Evolutionary conservation across 2,113 vertebrate genomes (phyloP).

Genomic region (Halcyon senegalensis): DNA sequence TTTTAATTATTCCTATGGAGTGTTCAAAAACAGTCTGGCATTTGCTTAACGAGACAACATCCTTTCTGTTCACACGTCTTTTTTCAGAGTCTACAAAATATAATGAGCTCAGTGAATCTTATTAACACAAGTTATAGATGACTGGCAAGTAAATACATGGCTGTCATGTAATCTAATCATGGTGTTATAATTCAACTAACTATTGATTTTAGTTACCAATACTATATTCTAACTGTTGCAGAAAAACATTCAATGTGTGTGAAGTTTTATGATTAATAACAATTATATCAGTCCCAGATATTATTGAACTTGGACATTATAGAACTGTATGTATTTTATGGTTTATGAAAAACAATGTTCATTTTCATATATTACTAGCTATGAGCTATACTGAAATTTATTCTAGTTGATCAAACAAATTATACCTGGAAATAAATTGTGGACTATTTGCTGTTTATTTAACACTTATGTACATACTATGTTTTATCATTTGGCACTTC

Average conservation of each 20-base stretch:
- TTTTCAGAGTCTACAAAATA: slow-evolving; percentile 35
- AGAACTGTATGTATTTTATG: background rate
- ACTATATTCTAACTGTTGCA: background rate
- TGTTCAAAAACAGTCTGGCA: slow-evolving; percentile 25
- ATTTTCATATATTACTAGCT: background rate
- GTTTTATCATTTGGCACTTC: background rate
- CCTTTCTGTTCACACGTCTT: slow-evolving; percentile 31
- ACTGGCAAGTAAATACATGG: slow-evolving; percentile 50
- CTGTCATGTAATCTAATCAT: slow-evolving; percentile 32
- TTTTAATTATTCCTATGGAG: background rate
- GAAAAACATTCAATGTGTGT: background rate
- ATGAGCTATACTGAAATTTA: background rate
- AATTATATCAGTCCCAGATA: background rate
- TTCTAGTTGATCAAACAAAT: background rate
- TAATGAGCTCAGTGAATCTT: slow-evolving; percentile 61
- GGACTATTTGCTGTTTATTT: slow-evolving; percentile 4
- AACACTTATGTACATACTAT: background rate
- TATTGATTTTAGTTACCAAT: slow-evolving; percentile 34
- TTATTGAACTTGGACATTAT: background rate
- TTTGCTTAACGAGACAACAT: slow-evolving; percentile 37
- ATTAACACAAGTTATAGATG: slow-evolving; percentile 54
- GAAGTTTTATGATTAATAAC: background rate
- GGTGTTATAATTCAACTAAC: slow-evolving; percentile 51
- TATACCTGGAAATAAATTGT: background rate
- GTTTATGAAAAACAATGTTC: background rate